These are phyloP conservation scores for Sebastes jordani DNA, from an alignment of 2,797 vertebrate genomes.

Conservation along the genomic window DNA sequence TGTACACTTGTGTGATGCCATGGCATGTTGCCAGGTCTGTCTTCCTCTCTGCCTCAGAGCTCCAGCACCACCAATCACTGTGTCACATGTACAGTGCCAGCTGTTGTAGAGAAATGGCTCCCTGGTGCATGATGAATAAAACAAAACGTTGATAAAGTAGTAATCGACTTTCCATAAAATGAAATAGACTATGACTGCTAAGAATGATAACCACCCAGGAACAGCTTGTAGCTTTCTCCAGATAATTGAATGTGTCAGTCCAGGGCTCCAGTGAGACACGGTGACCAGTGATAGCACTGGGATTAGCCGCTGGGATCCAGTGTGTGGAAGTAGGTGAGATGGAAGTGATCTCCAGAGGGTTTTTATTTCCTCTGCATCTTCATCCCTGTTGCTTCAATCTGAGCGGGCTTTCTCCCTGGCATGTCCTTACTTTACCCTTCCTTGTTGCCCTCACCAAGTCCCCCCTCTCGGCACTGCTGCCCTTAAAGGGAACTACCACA, in stretches of 20 bases:
- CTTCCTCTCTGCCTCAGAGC: constrained; percentile 10
- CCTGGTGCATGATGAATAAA: constrained; percentile 41
- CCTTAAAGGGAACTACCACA: neutral
- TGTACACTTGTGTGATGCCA: constrained; percentile 10
- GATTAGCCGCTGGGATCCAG: neutral
- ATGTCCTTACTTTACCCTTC: constrained; percentile 1
- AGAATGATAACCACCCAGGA: constrained; percentile 17
- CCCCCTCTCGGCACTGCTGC: neutral
- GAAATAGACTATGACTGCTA: constrained; percentile 31
- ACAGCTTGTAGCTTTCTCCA: neutral
- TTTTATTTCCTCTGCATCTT: neutral
- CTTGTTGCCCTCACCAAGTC: neutral
- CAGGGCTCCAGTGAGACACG: neutral
- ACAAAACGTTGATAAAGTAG: constrained; percentile 48
- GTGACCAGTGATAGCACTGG: neutral
- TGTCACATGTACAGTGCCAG: constrained; percentile 31
- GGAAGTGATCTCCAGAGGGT: constrained; percentile 1
- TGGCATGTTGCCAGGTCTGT: constrained; percentile 24
- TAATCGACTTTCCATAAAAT: constrained; percentile 45
- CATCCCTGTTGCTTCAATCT: neutral
- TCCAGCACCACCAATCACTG: constrained; percentile 1
- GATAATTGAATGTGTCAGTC: neutral
- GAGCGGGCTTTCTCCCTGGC: neutral
- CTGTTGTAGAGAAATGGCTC: constrained; percentile 41
- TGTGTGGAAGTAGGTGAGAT: neutral